Conservation (phyloP, 2,888 invertebrate species). For the Leptinotarsa haldemani region DNA sequence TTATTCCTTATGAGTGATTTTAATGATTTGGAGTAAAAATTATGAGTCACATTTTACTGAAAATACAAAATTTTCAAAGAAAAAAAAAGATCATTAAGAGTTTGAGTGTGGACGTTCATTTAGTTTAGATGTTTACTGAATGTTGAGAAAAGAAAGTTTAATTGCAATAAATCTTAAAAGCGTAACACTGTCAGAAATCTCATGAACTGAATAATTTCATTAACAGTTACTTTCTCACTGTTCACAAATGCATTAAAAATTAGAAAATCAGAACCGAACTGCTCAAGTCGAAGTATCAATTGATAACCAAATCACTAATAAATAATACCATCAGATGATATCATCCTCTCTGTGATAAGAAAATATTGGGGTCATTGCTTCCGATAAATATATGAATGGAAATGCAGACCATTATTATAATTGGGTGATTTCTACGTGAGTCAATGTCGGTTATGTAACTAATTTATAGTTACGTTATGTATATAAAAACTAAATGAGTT, state of each 20-base stretch:
- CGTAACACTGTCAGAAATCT: no score
- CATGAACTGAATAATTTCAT: not conserved
- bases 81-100: no score
- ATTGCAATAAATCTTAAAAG: no score
- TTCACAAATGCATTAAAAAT: not conserved
- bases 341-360: not conserved
- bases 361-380: not conserved
- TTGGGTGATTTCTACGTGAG: not conserved
- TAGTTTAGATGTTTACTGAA: no score
- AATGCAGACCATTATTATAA: not conserved
- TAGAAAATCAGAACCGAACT: not conserved
- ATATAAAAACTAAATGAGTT: no score
- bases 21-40: no score
- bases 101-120: no score
- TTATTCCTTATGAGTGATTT: not conserved
- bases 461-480: no score
- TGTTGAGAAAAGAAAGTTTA: no score
- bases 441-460: not conserved
- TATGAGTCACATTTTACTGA: no score
- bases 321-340: not conserved
- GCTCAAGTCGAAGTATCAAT: not conserved
- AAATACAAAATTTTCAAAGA: no score
- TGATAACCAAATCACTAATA: no score
- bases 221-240: not conserved
- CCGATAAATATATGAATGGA: not conserved